phyloP scores from a whole-genome alignment of 1,140 invertebrate species.

The Papilio polyxenes region DNA sequence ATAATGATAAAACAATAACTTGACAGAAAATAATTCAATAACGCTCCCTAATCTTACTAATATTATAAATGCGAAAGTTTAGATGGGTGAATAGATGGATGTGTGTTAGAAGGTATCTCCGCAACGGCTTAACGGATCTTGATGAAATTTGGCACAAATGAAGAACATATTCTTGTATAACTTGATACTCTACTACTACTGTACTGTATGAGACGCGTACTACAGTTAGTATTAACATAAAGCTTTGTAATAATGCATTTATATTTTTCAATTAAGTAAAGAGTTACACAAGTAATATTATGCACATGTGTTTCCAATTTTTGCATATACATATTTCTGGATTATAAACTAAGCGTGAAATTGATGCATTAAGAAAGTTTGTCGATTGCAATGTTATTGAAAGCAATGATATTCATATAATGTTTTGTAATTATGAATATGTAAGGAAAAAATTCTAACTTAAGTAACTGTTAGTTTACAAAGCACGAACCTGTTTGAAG shows the following conservation, averaged over 20 bases:
- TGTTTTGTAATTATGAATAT: conserved; percentile 20
- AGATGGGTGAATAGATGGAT: no score
- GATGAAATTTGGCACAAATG: no score
- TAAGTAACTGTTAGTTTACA: neutral
- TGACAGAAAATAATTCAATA: no score
- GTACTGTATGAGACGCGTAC: no score
- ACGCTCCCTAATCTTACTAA: no score
- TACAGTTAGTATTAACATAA: neutral
- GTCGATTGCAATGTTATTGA: neutral
- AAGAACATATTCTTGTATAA: no score
- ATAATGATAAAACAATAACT: no score
- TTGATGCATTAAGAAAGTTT: neutral
- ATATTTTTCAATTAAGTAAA: neutral
- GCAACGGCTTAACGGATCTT: no score
- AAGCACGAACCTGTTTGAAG: neutral
- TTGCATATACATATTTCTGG: neutral
- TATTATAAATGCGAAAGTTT: no score
- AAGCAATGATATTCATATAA: neutral
- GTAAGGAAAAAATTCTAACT: neutral
- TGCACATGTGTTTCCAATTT: neutral
- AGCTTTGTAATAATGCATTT: neutral
- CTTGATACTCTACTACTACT: no score
- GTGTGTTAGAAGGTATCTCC: no score
- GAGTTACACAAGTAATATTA: neutral
- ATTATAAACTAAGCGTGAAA: conserved; percentile 16